phyloP scores from a whole-genome alignment of 2,888 invertebrate species.

The Xylota segnis region DNA sequence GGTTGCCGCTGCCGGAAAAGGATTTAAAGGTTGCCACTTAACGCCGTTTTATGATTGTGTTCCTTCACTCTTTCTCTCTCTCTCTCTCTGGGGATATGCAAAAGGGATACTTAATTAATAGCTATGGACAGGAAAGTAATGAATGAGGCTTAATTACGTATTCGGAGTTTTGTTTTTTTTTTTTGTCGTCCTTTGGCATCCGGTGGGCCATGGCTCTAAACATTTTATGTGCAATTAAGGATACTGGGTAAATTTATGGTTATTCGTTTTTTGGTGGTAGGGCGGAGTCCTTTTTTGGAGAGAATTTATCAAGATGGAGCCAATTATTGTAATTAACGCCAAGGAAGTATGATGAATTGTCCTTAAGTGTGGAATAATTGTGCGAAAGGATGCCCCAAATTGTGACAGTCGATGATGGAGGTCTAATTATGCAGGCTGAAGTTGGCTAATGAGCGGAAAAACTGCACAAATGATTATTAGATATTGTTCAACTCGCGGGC shows the following conservation, averaged over 20 bases:
- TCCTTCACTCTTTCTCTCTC: not conserved
- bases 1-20: constrained; percentile 26
- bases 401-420: constrained; percentile 24
- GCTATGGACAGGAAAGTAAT: constrained; percentile 53
- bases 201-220: constrained; percentile 21
- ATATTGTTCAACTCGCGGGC: not conserved
- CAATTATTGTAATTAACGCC: constrained; percentile 59
- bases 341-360: constrained; percentile 39
- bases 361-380: constrained; percentile 38
- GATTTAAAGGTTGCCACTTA: constrained; percentile 61
- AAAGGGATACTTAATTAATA: constrained; percentile 61
- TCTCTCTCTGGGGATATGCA: constrained; percentile 24
- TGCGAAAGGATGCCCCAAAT: constrained; percentile 7
- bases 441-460: constrained; percentile 20
- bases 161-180: not conserved
- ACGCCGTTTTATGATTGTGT: constrained; percentile 61
- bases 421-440: constrained; percentile 13
- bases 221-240: constrained; percentile 60
- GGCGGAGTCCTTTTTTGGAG: not conserved
- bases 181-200: not conserved
- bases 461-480: not conserved
- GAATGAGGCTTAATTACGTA: constrained; percentile 62
- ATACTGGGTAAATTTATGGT: constrained; percentile 40
- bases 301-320: constrained; percentile 56
- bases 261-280: constrained; percentile 3